Base-by-base conservation (phyloP, 1,140 invertebrate genomes). In the Oedothorax gibbosus region DNA sequence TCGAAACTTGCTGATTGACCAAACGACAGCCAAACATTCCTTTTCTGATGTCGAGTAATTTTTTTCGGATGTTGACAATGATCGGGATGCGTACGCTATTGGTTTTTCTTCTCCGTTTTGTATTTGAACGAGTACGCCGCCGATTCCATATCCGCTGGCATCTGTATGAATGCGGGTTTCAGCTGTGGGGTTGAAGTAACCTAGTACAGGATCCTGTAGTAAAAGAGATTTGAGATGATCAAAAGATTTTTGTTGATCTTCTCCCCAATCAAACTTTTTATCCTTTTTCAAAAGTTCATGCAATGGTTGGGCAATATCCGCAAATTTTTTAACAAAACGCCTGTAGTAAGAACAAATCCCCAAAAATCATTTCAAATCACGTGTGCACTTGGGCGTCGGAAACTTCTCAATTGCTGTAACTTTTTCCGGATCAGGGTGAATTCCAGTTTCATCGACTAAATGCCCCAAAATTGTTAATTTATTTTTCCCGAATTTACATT, bases 21-120 rank as follows among this genome's bases (percentile, higher is more conserved):
- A 86, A 11, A 89, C 85, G 18, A 88, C 84, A 64, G 88, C 88
- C 20, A 89, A 64, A 64, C 86, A 77, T 87, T 88, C 87, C 35
- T 35, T 77, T 77, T 88, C 87, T 10, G 87, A 86, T 0, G 66
- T 73, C 2, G 78, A 57, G 62, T 88, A 88, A n/a, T 88, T 88
- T 21, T 56, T 9, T 51, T 88, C 66, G 6, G 86, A 15, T 8
- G 14, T 80, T 4, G 18, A 6, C 20, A 80, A 21, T 20, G 50
- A 7, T 14, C 81, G n/a, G 7, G 50, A 20, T 4, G 72, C 81
- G 18, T 78, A 83, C 10, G 72, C 75, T 0, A 83, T 62, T 7
- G 56, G 21, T 79, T 15, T 18, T 72, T 72, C 50, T 7, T 21
- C 9, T 71, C 68, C 68, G 8, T n/a, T 15, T 64, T 64, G 62